Conservation (phyloP, 2,113 vertebrate species). For the Chloebia gouldiae region DNA sequence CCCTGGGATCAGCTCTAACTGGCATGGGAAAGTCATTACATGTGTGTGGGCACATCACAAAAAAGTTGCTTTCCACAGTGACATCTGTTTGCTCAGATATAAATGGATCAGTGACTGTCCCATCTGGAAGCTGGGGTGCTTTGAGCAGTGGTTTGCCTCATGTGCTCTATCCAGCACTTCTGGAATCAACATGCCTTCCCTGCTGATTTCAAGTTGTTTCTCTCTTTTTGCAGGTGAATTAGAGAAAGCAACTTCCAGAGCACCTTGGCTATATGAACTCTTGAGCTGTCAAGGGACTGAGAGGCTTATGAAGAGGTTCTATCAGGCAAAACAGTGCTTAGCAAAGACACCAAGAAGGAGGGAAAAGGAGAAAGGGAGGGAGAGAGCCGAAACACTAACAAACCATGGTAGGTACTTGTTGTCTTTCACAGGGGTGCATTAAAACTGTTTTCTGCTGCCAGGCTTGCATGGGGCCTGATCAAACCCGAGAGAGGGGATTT, state of each 20-base stretch:
- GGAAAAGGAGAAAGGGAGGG: constrained; percentile 73
- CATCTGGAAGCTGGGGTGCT: background rate
- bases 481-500: background rate
- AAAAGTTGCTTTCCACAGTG: background rate
- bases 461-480: background rate
- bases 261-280: constrained; percentile 65
- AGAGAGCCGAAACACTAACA: constrained; percentile 74
- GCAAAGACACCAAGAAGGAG: constrained; percentile 78
- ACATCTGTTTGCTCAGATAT: constrained; percentile 40
- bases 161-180: background rate
- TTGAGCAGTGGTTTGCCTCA: background rate
- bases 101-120: background rate
- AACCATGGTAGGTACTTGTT: constrained; percentile 75
- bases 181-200: background rate
- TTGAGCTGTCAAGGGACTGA: constrained; percentile 77
- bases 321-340: constrained; percentile 78
- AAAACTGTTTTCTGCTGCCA: background rate
- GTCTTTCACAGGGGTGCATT: background rate
- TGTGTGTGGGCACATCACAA: background rate
- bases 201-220: constrained; percentile 45
- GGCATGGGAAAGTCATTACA: background rate
- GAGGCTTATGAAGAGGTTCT: constrained; percentile 92
- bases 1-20: constrained; percentile 1
- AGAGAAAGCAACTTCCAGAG: constrained; percentile 56
- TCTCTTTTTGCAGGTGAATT: constrained; percentile 68